Conservation (phyloP, 2,113 vertebrate genomes). For the Platycercus adscitus region DNA sequence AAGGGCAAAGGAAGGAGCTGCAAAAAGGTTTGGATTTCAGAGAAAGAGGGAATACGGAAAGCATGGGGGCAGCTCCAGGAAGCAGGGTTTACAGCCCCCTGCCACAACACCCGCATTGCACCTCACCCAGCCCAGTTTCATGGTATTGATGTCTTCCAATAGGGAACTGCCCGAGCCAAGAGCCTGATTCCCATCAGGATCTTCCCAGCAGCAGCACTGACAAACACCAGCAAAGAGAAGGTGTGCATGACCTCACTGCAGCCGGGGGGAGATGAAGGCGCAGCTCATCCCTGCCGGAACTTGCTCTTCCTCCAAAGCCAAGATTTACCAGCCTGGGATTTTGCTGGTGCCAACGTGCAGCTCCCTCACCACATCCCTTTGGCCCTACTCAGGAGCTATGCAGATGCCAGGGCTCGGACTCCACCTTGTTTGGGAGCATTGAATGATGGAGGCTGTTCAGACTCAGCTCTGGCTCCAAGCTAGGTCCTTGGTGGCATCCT, state of each 20-base stretch:
- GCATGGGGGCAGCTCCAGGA: background rate
- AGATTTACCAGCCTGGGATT: background rate
- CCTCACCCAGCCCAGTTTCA: background rate
- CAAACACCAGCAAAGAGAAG: background rate
- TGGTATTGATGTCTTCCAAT: background rate
- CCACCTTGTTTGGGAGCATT: accelerated
- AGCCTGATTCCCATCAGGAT: background rate
- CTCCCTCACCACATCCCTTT: background rate
- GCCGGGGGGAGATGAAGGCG: accelerated
- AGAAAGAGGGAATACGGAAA: background rate
- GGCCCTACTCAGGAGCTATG: background rate
- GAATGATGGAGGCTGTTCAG: background rate
- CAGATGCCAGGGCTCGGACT: background rate
- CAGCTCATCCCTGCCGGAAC: background rate
- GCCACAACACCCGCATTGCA: background rate
- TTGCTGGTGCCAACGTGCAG: accelerated
- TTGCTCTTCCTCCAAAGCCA: background rate
- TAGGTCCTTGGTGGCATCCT: background rate
- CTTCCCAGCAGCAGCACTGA: background rate
- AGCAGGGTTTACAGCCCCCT: background rate
- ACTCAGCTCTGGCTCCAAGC: background rate
- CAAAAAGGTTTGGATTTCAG: background rate
- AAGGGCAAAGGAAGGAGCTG: background rate
- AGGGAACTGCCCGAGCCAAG: background rate
- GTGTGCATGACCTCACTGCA: accelerated